These are phyloP conservation scores for Ectemnius cavifrons DNA, from an alignment of 2,888 invertebrate species.

Conservation along the genomic window DNA sequence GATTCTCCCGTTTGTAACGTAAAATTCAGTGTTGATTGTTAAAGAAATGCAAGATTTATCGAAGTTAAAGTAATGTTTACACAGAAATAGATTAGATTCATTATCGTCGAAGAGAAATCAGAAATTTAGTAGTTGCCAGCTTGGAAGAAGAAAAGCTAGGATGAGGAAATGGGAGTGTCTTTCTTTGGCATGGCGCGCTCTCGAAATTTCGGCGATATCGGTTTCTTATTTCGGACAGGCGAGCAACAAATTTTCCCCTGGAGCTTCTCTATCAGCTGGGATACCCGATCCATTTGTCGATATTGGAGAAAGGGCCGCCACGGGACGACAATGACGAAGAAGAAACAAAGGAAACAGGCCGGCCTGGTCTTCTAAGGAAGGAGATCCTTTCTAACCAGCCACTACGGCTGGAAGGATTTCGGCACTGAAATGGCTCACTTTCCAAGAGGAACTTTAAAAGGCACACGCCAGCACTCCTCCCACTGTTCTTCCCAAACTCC, in stretches of 20 bases:
- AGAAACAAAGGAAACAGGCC: slow-evolving; percentile 33
- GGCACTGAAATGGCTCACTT: background rate
- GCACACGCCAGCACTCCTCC: background rate
- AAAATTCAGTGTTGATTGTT: too few species aligned
- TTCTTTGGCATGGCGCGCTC: background rate
- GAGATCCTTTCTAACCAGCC: slow-evolving; percentile 3
- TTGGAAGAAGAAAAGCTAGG: background rate
- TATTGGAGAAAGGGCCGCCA: slow-evolving; percentile 26
- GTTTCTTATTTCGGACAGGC: slow-evolving; percentile 5
- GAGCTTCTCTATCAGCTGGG: slow-evolving; percentile 46
- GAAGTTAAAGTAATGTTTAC: too few species aligned
- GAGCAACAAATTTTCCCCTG: background rate
- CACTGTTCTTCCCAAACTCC: background rate
- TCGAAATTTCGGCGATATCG: slow-evolving; percentile 6
- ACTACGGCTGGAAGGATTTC: slow-evolving; percentile 1
- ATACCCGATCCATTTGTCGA: slow-evolving; percentile 56
- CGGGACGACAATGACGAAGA: slow-evolving; percentile 37
- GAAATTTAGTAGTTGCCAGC: too few species aligned
- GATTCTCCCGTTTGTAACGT: too few species aligned
- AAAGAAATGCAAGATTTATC: too few species aligned
- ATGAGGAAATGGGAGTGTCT: background rate
- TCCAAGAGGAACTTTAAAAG: background rate
- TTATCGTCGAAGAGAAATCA: too few species aligned
- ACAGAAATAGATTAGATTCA: too few species aligned
- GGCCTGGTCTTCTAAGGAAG: background rate